phyloP scores from a whole-genome alignment of 2,888 invertebrate genomes.

The Metallyticus violacea region DNA sequence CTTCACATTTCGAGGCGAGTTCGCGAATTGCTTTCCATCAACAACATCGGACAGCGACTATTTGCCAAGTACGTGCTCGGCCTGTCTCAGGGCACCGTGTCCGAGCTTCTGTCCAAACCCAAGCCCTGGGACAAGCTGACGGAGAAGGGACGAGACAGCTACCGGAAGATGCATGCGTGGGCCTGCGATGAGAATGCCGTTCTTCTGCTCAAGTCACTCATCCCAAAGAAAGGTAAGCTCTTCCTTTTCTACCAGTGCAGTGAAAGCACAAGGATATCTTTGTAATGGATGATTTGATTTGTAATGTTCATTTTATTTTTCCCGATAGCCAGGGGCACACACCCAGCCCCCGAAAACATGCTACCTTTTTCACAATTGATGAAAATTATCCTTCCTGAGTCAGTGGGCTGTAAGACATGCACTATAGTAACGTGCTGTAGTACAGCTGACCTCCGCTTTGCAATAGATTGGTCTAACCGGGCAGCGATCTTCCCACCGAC shows the following conservation, averaged over 20 bases:
- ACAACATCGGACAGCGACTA: slow-evolving; percentile 97
- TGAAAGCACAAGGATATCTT: too few relatives aligned
- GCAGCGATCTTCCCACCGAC: too few relatives aligned
- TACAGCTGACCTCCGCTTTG: too few relatives aligned
- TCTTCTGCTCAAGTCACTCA: slow-evolving; percentile 93
- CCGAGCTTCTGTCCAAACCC: slow-evolving; percentile 96
- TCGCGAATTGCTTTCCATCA: slow-evolving; percentile 88
- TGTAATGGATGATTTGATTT: too few relatives aligned
- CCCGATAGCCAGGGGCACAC: too few relatives aligned
- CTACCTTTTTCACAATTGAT: too few relatives aligned
- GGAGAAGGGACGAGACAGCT: slow-evolving; percentile 98
- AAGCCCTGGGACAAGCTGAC: slow-evolving; percentile 99
- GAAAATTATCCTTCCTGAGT: too few relatives aligned
- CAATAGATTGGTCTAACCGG: too few relatives aligned
- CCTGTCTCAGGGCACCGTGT: slow-evolving; percentile 95
- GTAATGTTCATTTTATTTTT: too few relatives aligned
- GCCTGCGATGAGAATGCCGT: slow-evolving; percentile 97
- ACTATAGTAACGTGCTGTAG: too few relatives aligned
- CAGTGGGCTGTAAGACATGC: too few relatives aligned
- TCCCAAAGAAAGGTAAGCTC: slow-evolving; percentile 93
- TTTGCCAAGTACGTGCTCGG: slow-evolving; percentile 99
- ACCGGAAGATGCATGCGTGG: slow-evolving; percentile 99
- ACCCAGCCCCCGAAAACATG: too few relatives aligned
- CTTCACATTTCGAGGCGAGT: slow-evolving; percentile 90
- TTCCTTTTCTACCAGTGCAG: neutral